Base-by-base conservation (phyloP, 1,140 invertebrate genomes). In the Rhyacophila brunnea region DNA sequence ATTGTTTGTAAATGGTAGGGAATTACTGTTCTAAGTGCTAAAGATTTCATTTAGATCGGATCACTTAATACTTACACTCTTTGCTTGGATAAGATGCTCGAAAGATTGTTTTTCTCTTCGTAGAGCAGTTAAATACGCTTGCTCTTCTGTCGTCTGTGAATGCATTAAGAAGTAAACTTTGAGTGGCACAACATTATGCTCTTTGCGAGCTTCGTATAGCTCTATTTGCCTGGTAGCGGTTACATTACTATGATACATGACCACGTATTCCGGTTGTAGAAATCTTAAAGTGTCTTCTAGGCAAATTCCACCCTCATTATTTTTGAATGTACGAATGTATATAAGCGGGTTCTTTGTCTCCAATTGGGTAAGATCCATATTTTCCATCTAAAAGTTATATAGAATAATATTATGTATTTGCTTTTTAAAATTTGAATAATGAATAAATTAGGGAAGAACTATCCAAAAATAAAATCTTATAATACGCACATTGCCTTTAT, bases 51-150 rank as follows among this genome's bases (percentile, higher is more conserved):
- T n/a, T n/a, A n/a, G n/a, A n/a, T n/a, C n/a, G n/a, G n/a, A n/a
- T n/a, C n/a, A n/a, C n/a, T n/a, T n/a, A 53, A 50, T 64, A 81
- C 81, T 83, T 80, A 95, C 92, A 68, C 89, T 87, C 82, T 98
- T 98, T 17, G 93, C 87, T 71, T 89, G 84, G 62, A 96, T 97
- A 3, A 99, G 81, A 64, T 83, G 81, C 73, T 98, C 95, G 80
- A 99, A 98, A 0, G 95, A 91, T 70, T 93, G 85, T 74, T 98
- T 98, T 75, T 99, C 96, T 60, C 88, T 83, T 56, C 92, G 81
- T 42, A 99, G 78, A 4, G 89, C 85, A 1, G 93, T 97, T 11
- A 99, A 78, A 74, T 97, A 98, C 2, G 90, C 85, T 80, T 98
- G 96, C 74, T 98, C 96, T 79, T 99, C 96, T 0, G 94, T 90